phyloP scores from a whole-genome alignment of 2,113 vertebrate genomes.

The Myocastor coypus region DNA sequence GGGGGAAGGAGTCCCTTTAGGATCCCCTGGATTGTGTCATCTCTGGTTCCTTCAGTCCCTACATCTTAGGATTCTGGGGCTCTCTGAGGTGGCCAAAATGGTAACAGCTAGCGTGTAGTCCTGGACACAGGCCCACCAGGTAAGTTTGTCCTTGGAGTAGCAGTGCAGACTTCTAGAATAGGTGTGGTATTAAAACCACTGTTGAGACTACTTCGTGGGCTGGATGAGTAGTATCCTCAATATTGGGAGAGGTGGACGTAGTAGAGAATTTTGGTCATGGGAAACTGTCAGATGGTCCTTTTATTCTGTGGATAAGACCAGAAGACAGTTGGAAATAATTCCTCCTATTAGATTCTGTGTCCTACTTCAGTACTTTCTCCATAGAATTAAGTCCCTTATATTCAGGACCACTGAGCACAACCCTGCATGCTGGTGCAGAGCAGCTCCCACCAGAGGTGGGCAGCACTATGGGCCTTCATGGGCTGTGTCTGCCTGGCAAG shows the following conservation, averaged over 20 bases:
- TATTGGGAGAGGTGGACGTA: too few species aligned
- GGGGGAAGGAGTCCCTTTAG: too few species aligned
- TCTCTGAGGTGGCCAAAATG: neutral
- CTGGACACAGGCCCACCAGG: neutral
- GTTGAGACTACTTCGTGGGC: neutral
- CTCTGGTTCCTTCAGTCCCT: neutral
- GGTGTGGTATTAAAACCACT: neutral
- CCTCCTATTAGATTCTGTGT: neutral
- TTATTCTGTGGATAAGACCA: neutral
- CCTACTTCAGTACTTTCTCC: neutral
- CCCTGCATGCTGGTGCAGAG: neutral
- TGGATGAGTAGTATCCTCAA: neutral
- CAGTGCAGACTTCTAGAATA: neutral
- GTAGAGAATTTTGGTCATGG: neutral
- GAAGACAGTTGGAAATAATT: neutral
- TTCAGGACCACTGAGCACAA: accelerated
- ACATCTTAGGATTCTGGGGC: neutral
- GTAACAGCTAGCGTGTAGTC: neutral
- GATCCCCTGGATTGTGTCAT: too few species aligned
- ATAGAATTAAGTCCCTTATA: neutral
- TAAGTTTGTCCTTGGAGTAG: neutral
- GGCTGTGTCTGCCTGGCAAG: neutral
- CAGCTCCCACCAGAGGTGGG: neutral
- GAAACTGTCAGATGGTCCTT: neutral
- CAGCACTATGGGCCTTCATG: accelerated